phyloP scores from a whole-genome alignment of 2,797 vertebrate species.

The Molossus alvarezi region DNA sequence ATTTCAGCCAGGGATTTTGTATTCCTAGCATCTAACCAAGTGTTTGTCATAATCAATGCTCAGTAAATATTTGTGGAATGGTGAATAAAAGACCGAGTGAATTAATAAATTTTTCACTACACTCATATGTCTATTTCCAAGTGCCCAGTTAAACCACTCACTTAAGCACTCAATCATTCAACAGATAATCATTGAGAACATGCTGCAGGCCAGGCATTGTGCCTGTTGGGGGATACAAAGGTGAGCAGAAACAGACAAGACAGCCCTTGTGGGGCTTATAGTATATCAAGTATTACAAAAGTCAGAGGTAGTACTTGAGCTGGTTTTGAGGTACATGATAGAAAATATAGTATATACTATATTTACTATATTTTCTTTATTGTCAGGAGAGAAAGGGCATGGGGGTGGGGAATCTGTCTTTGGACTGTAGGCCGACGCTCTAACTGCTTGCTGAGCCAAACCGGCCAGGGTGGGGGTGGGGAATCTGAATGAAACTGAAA shows the following conservation, averaged over 20 bases:
- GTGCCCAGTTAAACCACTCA: conserved; percentile 35
- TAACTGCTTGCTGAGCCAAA: too few species aligned
- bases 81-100: conserved; percentile 24
- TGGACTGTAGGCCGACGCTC: too few species aligned
- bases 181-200: conserved; percentile 10
- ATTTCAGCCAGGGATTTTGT: not conserved
- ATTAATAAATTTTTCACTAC: not conserved
- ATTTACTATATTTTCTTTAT: not conserved
- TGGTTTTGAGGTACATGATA: too few species aligned
- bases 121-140: not conserved
- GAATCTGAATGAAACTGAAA: not conserved
- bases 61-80: not conserved
- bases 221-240: not conserved
- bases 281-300: not conserved
- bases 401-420: too few species aligned
- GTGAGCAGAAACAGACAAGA: not conserved
- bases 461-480: too few species aligned
- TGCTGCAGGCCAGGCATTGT: not conserved
- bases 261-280: not conserved
- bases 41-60: not conserved
- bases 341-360: too few species aligned
- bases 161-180: conserved; percentile 11
- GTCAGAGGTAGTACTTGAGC: not conserved
- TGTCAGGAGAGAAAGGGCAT: not conserved
- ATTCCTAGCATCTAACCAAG: not conserved